Evolutionary conservation across 2,797 vertebrate genomes (phyloP).

Genomic region (Schizopygopsis malacanthus): DNA sequence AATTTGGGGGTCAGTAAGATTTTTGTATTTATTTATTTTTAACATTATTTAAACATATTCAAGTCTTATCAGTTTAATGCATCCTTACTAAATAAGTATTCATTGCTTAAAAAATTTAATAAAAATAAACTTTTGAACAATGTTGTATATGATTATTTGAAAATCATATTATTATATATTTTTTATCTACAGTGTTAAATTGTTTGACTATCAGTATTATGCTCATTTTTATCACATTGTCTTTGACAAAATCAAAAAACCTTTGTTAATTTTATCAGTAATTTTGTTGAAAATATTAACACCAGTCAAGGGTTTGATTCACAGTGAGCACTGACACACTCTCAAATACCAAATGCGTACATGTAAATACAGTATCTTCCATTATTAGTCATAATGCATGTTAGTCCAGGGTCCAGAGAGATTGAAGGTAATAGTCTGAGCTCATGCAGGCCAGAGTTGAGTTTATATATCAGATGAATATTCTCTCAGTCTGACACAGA

Average conservation of each 20-base stretch:
- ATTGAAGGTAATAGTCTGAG: background rate
- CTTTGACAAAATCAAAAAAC: background rate
- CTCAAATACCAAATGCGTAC: background rate
- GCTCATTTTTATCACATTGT: background rate
- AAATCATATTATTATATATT: too few species aligned
- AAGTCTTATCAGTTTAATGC: too few species aligned
- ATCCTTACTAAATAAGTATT: too few species aligned
- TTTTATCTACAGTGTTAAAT: background rate
- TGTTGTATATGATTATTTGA: too few species aligned
- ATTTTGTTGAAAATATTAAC: background rate
- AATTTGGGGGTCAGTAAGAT: too few species aligned
- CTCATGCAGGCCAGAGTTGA: background rate
- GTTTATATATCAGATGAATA: conserved; percentile 21
- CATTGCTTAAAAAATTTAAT: too few species aligned
- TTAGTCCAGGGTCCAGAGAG: background rate
- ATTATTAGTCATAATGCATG: background rate
- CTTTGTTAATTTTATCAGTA: background rate
- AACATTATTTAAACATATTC: too few species aligned
- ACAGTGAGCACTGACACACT: background rate
- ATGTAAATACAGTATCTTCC: background rate
- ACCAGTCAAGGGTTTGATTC: background rate
- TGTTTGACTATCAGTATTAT: background rate
- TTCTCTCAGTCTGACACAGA: conserved; percentile 16
- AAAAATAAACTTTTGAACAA: too few species aligned
- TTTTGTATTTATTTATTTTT: too few species aligned